These are phyloP conservation scores for Brachyptera risi DNA, from an alignment of 2,888 invertebrate genomes.

Conservation along the genomic window DNA sequence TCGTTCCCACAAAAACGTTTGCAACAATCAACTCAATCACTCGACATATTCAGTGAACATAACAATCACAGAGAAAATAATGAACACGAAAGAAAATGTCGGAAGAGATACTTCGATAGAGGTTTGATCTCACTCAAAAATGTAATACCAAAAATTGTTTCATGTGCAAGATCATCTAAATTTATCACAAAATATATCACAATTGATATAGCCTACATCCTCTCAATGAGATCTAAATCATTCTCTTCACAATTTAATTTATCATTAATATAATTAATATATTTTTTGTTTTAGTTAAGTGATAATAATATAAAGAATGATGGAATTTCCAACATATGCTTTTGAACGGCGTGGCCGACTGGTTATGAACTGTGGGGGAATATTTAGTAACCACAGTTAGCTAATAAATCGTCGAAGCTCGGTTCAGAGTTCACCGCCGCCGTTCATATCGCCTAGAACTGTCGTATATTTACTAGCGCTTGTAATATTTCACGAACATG, in stretches of 20 bases:
- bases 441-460: constrained; percentile 19
- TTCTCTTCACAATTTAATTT: not conserved
- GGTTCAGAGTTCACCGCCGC: constrained; percentile 7
- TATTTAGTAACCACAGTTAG: constrained; percentile 12
- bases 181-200: no score
- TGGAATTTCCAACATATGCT: constrained; percentile 3
- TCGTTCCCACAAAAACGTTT: no score
- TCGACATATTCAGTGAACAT: no score
- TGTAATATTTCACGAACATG: constrained; percentile 18
- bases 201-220: no score
- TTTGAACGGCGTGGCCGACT: not conserved
- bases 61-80: no score
- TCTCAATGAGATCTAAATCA: not conserved
- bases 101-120: no score
- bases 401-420: constrained; percentile 11
- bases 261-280: not conserved
- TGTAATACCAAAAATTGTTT: no score
- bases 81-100: no score
- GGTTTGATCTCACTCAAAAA: no score
- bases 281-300: not conserved
- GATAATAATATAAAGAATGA: constrained; percentile 14
- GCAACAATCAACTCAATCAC: no score
- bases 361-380: constrained; percentile 2
- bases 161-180: no score
- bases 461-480: constrained; percentile 8